phyloP scores from a whole-genome alignment of 2,797 vertebrate species.

The Syncerus caffer region DNA sequence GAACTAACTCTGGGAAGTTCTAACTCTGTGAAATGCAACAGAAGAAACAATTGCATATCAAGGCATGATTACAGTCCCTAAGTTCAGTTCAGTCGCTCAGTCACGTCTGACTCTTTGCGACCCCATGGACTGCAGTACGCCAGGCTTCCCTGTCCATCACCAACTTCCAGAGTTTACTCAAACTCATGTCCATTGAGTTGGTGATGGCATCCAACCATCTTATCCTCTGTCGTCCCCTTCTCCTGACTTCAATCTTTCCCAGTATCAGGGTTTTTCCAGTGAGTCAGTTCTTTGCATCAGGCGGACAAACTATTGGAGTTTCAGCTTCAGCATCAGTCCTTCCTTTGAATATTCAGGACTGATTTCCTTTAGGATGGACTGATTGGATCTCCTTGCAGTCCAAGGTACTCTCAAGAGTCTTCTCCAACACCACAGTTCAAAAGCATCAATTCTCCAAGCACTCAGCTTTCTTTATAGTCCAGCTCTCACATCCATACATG shows the following conservation, averaged over 20 bases:
- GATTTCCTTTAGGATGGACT: no score
- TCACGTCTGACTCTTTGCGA: neutral
- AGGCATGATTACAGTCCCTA: rapidly evolving
- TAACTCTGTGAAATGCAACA: neutral
- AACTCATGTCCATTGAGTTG: neutral
- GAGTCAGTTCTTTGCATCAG: neutral
- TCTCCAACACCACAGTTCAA: neutral
- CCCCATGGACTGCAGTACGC: neutral
- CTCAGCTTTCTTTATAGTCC: neutral
- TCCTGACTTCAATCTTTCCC: neutral
- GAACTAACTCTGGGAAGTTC: neutral
- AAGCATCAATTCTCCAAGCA: neutral
- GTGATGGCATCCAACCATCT: neutral
- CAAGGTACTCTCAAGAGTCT: neutral
- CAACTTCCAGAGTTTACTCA: neutral
- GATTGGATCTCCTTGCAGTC: no score
- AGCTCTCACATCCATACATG: neutral
- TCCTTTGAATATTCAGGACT: no score
- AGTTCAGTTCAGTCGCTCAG: neutral
- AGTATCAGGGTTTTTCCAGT: neutral
- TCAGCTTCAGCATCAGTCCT: neutral
- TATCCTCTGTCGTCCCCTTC: neutral
- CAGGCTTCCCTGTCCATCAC: neutral
- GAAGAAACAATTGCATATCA: neutral
- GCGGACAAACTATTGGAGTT: neutral